Evolutionary conservation across 1,140 invertebrate genomes (phyloP).

Genomic region (Orussus abietinus): DNA sequence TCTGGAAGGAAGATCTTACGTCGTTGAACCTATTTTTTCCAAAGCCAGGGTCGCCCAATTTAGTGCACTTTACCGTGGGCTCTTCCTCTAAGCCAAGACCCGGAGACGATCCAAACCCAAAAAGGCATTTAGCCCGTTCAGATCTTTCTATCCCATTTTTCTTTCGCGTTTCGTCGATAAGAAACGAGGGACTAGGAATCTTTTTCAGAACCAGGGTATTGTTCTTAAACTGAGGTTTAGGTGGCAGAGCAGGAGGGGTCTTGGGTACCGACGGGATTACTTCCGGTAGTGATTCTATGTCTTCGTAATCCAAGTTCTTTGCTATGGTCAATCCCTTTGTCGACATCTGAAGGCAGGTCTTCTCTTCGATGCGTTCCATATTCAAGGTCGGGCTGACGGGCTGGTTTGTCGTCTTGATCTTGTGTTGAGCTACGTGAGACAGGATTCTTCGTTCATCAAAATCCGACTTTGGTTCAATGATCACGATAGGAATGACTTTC

Average conservation of each 20-base stretch:
- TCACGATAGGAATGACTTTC: constrained; percentile 42
- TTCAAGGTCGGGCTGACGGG: constrained; percentile 27
- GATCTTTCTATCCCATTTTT: too few species aligned
- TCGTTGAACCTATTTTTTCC: constrained; percentile 35
- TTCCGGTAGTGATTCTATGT: constrained; percentile 48
- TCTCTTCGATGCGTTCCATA: constrained; percentile 44
- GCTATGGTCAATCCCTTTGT: constrained; percentile 51
- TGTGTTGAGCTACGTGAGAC: constrained; percentile 8
- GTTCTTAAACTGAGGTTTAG: constrained; percentile 64
- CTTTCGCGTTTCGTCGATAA: constrained; percentile 59
- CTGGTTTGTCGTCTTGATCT: constrained; percentile 12
- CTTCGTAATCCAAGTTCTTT: constrained; percentile 59
- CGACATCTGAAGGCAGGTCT: constrained; percentile 42
- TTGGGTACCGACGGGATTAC: constrained; percentile 39
- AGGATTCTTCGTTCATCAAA: constrained; percentile 18
- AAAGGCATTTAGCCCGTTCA: too few species aligned
- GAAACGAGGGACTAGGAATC: constrained; percentile 62
- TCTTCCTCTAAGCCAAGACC: too few species aligned
- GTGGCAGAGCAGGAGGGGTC: constrained; percentile 65
- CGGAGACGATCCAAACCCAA: too few species aligned
- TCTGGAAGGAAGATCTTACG: constrained; percentile 32
- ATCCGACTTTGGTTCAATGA: constrained; percentile 42
- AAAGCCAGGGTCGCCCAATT: constrained; percentile 2
- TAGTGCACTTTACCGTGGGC: too few species aligned
- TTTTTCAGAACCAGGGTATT: constrained; percentile 53